Conservation (phyloP, 2,797 vertebrate genomes). For the Eurystomus glaucurus region DNA sequence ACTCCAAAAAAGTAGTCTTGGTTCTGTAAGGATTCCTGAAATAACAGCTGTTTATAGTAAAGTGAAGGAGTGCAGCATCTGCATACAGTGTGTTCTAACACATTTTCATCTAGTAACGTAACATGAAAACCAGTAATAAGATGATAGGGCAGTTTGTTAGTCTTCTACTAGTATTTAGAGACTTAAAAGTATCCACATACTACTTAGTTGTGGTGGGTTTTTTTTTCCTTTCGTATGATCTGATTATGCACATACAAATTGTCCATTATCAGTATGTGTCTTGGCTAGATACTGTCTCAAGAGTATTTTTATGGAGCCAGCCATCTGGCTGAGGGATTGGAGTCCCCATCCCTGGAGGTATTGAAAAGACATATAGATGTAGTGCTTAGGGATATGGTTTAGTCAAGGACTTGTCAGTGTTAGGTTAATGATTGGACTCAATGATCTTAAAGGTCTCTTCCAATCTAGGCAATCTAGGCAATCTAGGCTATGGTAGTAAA, state of each 20-base stretch:
- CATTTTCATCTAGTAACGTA: background rate
- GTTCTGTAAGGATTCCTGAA: background rate
- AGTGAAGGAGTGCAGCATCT: background rate
- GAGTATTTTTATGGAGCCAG: background rate
- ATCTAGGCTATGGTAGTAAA: background rate
- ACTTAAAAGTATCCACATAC: background rate
- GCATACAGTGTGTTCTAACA: background rate
- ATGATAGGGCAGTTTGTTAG: background rate
- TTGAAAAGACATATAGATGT: too few species aligned
- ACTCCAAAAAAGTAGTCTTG: background rate
- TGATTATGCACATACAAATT: background rate
- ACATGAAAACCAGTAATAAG: background rate
- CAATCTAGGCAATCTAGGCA: too few species aligned
- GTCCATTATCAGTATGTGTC: background rate
- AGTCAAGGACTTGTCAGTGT: too few species aligned
- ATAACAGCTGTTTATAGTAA: background rate
- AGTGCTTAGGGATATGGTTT: too few species aligned
- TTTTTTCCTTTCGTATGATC: background rate
- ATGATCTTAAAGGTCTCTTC: too few species aligned
- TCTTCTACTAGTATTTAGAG: background rate
- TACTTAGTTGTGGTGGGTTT: background rate
- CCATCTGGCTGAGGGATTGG: background rate
- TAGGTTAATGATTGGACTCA: too few species aligned
- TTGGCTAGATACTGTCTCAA: conserved; percentile 46
- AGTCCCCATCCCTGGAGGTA: too few species aligned